phyloP scores from a whole-genome alignment of 2,888 invertebrate species.

The Julus scandinavius region DNA sequence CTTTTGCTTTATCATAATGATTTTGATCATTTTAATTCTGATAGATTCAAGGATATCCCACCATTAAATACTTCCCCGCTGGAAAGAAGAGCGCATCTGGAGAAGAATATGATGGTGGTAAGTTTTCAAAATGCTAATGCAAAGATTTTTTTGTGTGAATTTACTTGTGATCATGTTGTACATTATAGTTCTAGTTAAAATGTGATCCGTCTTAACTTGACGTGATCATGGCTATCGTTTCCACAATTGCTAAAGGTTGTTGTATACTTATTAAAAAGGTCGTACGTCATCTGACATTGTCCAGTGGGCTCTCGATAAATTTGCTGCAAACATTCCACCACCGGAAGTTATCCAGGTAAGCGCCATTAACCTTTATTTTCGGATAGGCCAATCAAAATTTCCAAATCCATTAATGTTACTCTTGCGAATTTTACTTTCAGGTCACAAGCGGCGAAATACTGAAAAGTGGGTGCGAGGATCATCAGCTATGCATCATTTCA shows the following conservation, averaged over 20 bases:
- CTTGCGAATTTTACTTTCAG: slow-evolving; percentile 59
- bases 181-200: no score
- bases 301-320: slow-evolving; percentile 85
- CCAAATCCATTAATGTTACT: no score
- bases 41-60: slow-evolving; percentile 89
- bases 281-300: slow-evolving; percentile 91
- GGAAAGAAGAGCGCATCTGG: slow-evolving; percentile 67
- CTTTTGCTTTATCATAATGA: not conserved
- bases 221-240: no score
- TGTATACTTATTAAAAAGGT: slow-evolving; percentile 64
- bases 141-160: no score
- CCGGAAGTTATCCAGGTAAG: slow-evolving; percentile 85
- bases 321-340: slow-evolving; percentile 87
- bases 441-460: slow-evolving; percentile 70
- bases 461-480: slow-evolving; percentile 82
- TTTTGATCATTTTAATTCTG: not conserved
- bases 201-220: no score
- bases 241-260: not conserved
- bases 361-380: no score
- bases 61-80: slow-evolving; percentile 92
- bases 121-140: not conserved
- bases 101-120: slow-evolving; percentile 89
- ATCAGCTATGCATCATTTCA: slow-evolving; percentile 90
- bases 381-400: no score
- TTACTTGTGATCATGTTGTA: no score